Conservation (phyloP, 2,888 invertebrate genomes). For the Mesochorus sp. region DNA sequence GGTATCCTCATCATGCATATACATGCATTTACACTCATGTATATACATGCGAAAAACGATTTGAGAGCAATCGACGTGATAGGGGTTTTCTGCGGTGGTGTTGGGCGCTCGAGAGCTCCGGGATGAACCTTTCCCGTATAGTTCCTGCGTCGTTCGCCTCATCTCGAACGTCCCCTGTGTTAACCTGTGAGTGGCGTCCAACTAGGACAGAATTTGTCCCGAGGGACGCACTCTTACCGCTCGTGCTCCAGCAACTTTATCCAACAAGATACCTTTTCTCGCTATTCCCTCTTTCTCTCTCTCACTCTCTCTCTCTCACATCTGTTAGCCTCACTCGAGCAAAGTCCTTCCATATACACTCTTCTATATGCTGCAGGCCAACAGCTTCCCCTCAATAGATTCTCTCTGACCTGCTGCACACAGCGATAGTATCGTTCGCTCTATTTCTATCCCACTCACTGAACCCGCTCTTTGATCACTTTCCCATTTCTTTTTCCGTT, state of each 20-base stretch:
- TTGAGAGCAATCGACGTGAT: conserved; percentile 55
- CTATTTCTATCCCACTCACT: conserved; percentile 12
- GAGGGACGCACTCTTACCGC: conserved; percentile 71
- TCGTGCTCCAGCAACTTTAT: conserved; percentile 70
- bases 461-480: conserved; percentile 18
- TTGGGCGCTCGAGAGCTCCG: conserved; percentile 73
- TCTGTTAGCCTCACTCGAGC: neutral
- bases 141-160: conserved; percentile 48
- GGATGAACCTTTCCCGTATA: conserved; percentile 41
- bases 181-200: conserved; percentile 74
- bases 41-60: conserved; percentile 31
- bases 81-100: conserved; percentile 42
- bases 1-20: conserved; percentile 28
- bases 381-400: conserved; percentile 45
- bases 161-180: conserved; percentile 62
- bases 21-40: conserved; percentile 7
- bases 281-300: conserved; percentile 47
- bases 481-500: conserved; percentile 14
- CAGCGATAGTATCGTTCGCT: neutral
- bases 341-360: conserved; percentile 19
- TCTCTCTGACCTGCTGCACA: conserved; percentile 37
- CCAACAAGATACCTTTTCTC: conserved; percentile 51
- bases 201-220: conserved; percentile 74
- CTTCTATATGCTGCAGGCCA: conserved; percentile 30
- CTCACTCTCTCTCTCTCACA: neutral